phyloP scores from a whole-genome alignment of 2,888 invertebrate species.

The Beris chalybata region DNA sequence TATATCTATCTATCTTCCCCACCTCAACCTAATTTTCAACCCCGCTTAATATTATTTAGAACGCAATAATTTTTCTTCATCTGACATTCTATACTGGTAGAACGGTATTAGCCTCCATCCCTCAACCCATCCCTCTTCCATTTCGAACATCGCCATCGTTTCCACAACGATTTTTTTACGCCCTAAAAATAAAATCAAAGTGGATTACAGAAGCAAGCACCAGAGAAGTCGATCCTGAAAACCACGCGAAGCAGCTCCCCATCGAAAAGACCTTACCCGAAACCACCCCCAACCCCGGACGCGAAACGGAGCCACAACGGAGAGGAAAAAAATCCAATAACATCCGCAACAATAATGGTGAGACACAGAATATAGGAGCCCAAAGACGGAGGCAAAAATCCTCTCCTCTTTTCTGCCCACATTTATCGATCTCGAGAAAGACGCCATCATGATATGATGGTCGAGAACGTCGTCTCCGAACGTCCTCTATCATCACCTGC shows the following conservation, averaged over 20 bases:
- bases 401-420: background rate
- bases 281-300: too few relatives aligned
- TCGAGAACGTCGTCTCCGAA: constrained; percentile 19
- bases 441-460: constrained; percentile 24
- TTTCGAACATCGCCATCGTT: too few relatives aligned
- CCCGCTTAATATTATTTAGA: too few relatives aligned
- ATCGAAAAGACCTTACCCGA: background rate
- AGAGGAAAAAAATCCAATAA: background rate
- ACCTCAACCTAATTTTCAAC: too few relatives aligned
- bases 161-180: background rate
- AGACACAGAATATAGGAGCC: constrained; percentile 9
- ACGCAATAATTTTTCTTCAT: too few relatives aligned
- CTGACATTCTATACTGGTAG: too few relatives aligned
- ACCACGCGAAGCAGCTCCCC: background rate
- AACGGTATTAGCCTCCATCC: too few relatives aligned
- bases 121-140: too few relatives aligned
- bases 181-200: constrained; percentile 23
- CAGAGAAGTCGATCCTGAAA: background rate
- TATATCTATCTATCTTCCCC: too few relatives aligned
- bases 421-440: constrained; percentile 15
- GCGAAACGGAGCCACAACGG: background rate
- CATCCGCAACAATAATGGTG: constrained; percentile 8
- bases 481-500: constrained; percentile 23
- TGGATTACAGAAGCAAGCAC: constrained; percentile 8
- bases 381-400: background rate